A percentile compares a stretch with the other conserved stretches of the same genome.
phyloP scores from a whole-genome alignment of 2,113 vertebrate species.

The Calyptomena viridis region DNA sequence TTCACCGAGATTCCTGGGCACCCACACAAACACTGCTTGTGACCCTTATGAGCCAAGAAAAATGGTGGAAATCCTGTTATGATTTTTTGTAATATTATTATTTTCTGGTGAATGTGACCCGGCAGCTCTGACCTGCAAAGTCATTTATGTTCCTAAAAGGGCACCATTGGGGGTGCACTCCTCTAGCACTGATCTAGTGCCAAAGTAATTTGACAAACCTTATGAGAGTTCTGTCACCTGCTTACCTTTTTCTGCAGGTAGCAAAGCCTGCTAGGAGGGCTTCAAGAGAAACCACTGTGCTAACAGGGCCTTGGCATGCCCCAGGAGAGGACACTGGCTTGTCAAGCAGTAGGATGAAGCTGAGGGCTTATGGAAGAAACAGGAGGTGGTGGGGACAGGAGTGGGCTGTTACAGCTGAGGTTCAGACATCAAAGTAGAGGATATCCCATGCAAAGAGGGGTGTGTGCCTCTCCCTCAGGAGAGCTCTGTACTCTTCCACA shows the following conservation, averaged over 20 bases:
- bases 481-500: neutral
- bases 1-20: neutral
- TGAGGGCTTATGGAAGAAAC: neutral
- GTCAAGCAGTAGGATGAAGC: neutral
- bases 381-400: neutral
- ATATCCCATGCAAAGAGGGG: neutral
- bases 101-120: neutral
- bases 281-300: accelerated
- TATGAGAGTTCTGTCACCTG: neutral
- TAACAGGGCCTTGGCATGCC: neutral
- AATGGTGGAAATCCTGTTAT: neutral
- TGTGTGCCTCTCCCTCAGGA: neutral
- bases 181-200: neutral
- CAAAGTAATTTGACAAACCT: neutral
- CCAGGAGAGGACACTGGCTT: neutral
- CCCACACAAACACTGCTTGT: neutral
- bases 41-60: neutral
- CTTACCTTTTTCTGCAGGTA: neutral
- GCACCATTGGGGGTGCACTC: accelerated
- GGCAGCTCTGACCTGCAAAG: neutral
- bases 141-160: neutral
- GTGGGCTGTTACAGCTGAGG: neutral
- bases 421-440: accelerated
- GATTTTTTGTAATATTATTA: neutral
- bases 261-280: neutral